These are phyloP conservation scores for Achatina immaculata DNA, from an alignment of 1,140 invertebrate species.

Conservation along the genomic window DNA sequence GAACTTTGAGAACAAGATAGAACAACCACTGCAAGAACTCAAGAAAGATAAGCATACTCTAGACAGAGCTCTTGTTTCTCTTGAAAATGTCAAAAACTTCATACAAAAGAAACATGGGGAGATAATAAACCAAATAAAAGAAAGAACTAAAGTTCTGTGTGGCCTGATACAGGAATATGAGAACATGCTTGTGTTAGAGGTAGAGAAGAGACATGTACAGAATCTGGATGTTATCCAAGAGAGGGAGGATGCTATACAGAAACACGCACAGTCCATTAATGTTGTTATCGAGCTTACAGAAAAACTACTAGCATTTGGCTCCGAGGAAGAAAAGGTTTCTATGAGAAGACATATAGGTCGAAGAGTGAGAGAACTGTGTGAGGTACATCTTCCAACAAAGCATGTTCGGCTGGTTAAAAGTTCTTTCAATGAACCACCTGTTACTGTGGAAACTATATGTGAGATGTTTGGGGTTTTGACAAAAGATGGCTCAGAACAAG, in stretches of 20 bases:
- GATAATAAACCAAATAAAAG: conserved; percentile 45
- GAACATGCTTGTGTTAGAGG: conserved; percentile 54
- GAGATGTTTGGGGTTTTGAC: conserved; percentile 61
- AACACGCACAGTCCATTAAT: conserved; percentile 57
- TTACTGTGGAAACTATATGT: conserved; percentile 61
- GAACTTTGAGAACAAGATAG: conserved; percentile 62
- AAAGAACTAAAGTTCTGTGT: conserved; percentile 56
- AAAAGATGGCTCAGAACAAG: not conserved
- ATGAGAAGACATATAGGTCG: conserved; percentile 59
- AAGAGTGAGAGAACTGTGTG: conserved; percentile 63
- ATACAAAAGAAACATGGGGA: conserved; percentile 49
- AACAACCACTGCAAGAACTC: conserved; percentile 56
- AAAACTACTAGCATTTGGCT: conserved; percentile 60
- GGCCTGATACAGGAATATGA: conserved; percentile 59
- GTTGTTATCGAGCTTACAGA: conserved; percentile 62
- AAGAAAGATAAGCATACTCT: conserved; percentile 52
- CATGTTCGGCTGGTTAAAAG: conserved; percentile 43
- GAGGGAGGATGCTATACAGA: conserved; percentile 45
- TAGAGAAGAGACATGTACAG: conserved; percentile 52
- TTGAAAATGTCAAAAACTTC: conserved; percentile 49
- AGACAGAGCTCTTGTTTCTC: conserved; percentile 41
- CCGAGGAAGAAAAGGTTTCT: conserved; percentile 63
- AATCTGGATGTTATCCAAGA: conserved; percentile 52
- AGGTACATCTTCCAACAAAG: conserved; percentile 49
- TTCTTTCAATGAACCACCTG: conserved; percentile 54